These are phyloP conservation scores for Nematopogon swammerdamellus DNA, from an alignment of 2,888 invertebrate genomes.

Conservation along the genomic window DNA sequence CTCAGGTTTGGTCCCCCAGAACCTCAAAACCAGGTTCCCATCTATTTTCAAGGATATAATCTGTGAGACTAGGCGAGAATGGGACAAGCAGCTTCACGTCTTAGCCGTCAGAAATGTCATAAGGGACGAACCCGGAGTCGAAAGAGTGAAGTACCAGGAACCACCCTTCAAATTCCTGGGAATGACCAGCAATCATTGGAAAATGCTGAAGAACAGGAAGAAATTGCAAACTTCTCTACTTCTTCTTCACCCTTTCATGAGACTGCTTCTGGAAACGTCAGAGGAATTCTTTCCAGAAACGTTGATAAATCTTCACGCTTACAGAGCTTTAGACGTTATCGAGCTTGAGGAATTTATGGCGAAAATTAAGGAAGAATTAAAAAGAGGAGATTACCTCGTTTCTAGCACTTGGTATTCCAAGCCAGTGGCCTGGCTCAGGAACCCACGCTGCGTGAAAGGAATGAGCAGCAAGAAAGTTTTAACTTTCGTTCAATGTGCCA, in stretches of 20 bases:
- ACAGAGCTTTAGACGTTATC: slow-evolving; percentile 37
- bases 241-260: slow-evolving; percentile 61
- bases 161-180: slow-evolving; percentile 60
- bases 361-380: slow-evolving; percentile 35
- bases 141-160: slow-evolving; percentile 41
- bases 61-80: slow-evolving; percentile 55
- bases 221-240: slow-evolving; percentile 56
- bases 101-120: slow-evolving; percentile 64
- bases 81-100: slow-evolving; percentile 57
- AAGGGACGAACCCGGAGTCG: slow-evolving; percentile 53
- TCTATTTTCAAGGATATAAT: slow-evolving; percentile 50
- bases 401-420: slow-evolving; percentile 44
- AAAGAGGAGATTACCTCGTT: slow-evolving; percentile 37
- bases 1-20: slow-evolving; percentile 48
- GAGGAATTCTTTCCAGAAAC: slow-evolving; percentile 46
- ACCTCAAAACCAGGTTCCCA: slow-evolving; percentile 55
- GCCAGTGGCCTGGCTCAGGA: slow-evolving; percentile 44
- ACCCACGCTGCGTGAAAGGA: slow-evolving; percentile 39
- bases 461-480: slow-evolving; percentile 34
- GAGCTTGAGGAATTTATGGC: slow-evolving; percentile 28
- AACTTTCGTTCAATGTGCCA: slow-evolving; percentile 38
- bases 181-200: slow-evolving; percentile 55
- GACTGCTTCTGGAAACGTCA: slow-evolving; percentile 54
- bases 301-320: slow-evolving; percentile 51
- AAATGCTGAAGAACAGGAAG: slow-evolving; percentile 55